Percentiles rank a stretch among this genome's conserved stretches.
phyloP scores from a whole-genome alignment of 2,888 invertebrate genomes.

The Eupithecia dodoneata region DNA sequence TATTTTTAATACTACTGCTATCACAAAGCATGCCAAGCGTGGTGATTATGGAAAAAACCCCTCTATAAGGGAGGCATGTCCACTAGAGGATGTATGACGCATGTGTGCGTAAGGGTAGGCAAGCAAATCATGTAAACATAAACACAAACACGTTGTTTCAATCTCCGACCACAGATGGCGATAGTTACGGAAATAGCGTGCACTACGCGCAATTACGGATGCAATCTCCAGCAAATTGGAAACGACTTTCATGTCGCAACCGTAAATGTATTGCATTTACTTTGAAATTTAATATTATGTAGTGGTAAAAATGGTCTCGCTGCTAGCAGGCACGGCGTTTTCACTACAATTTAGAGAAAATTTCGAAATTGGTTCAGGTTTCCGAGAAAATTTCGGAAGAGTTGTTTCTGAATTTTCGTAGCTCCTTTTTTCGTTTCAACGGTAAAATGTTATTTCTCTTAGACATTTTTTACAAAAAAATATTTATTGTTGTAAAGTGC shows the following conservation, averaged over 20 bases:
- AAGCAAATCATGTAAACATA: conserved; percentile 20
- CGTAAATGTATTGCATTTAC: conserved; percentile 29
- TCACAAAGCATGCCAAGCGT: neutral
- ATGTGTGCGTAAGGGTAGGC: neutral
- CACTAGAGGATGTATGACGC: no score
- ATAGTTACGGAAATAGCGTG: conserved; percentile 65
- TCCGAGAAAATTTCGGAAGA: neutral
- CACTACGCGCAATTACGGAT: conserved; percentile 54
- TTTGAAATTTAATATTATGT: conserved; percentile 23
- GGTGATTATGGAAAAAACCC: neutral
- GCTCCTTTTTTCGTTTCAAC: neutral
- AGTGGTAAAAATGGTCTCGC: conserved; percentile 4
- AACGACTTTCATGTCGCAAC: conserved; percentile 35
- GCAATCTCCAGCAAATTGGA: conserved; percentile 51
- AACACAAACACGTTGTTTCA: conserved; percentile 50
- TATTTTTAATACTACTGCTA: neutral
- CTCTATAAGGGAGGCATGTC: neutral
- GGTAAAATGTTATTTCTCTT: neutral
- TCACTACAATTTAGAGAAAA: neutral
- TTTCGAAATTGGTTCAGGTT: neutral
- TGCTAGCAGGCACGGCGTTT: neutral
- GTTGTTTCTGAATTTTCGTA: neutral
- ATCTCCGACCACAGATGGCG: conserved; percentile 58
- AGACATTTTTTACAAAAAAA: neutral
- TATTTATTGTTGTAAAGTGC: no score